phyloP scores from a whole-genome alignment of 2,888 invertebrate genomes.

The Plagiodera versicolora region DNA sequence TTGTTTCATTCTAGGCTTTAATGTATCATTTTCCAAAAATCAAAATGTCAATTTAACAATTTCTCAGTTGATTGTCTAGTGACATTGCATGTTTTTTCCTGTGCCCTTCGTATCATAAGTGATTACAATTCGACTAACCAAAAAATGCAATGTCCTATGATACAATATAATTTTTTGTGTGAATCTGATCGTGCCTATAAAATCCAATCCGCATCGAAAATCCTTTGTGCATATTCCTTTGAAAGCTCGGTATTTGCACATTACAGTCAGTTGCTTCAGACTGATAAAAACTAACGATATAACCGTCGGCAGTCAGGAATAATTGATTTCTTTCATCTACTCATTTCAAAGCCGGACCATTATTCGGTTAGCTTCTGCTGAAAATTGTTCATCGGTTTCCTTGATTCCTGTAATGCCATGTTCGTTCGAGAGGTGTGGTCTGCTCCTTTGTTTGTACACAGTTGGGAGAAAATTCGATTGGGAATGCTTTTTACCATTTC shows the following conservation, averaged over 20 bases:
- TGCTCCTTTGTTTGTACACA: too few species aligned
- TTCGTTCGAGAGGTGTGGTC: too few species aligned
- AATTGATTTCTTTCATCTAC: background rate
- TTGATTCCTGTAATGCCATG: too few species aligned
- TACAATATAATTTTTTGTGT: background rate
- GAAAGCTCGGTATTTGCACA: background rate
- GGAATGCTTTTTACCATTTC: too few species aligned
- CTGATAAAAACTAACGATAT: background rate
- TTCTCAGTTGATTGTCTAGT: too few species aligned
- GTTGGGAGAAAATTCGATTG: too few species aligned
- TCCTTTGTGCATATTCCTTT: background rate
- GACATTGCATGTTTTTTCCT: too few species aligned
- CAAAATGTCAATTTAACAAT: too few species aligned
- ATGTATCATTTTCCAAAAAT: too few species aligned
- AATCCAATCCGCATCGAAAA: background rate
- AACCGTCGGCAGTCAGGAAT: background rate
- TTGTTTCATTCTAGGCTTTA: too few species aligned
- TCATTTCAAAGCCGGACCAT: background rate
- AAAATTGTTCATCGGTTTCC: background rate
- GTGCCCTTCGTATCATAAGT: too few species aligned
- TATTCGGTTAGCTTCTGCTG: background rate
- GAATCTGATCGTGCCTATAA: background rate
- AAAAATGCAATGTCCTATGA: background rate
- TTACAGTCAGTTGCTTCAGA: background rate
- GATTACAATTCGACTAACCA: too few species aligned